A percentile compares a stretch with the other conserved stretches of the same genome.
Evolutionary conservation across 2,888 invertebrate genomes (phyloP).

Genomic region (Gymnoscelis rufifasciata): DNA sequence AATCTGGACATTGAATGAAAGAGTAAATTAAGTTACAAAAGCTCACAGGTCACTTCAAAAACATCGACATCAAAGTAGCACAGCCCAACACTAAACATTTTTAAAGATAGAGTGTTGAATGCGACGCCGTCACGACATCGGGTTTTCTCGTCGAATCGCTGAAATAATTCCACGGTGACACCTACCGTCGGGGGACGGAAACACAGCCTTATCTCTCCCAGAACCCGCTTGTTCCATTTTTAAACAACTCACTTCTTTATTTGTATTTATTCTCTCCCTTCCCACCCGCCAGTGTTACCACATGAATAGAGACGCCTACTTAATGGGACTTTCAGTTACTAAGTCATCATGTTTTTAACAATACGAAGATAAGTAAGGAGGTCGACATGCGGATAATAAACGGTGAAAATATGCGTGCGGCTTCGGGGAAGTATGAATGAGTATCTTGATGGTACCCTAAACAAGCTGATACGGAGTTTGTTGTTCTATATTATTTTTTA

Average conservation of each 20-base stretch:
- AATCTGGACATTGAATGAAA: no score
- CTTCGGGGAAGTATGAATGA: constrained; percentile 57
- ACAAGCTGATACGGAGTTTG: constrained; percentile 50
- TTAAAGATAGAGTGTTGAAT: constrained; percentile 77
- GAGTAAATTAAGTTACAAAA: no score
- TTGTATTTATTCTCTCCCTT: constrained; percentile 60
- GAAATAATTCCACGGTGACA: constrained; percentile 73
- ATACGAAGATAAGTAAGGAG: constrained; percentile 72
- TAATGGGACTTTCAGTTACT: constrained; percentile 78
- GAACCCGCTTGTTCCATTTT: constrained; percentile 77
- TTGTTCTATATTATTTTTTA: constrained; percentile 41
- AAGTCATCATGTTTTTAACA: constrained; percentile 78
- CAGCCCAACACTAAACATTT: constrained; percentile 58
- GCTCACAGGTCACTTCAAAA: not conserved
- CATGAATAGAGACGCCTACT: constrained; percentile 75
- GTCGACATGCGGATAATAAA: constrained; percentile 72
- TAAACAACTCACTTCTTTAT: constrained; percentile 78
- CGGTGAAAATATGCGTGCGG: constrained; percentile 63
- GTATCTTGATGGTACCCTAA: constrained; percentile 65
- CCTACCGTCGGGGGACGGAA: constrained; percentile 61
- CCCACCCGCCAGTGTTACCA: constrained; percentile 58
- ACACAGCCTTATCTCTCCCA: constrained; percentile 73
- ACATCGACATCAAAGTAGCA: constrained; percentile 14
- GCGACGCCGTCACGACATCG: constrained; percentile 69
- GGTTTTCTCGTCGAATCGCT: constrained; percentile 70